Evolutionary conservation across 2,888 invertebrate genomes (phyloP), one percentile per base, ranked within the genome.

Genomic region (Escarpia spicata): DNA sequence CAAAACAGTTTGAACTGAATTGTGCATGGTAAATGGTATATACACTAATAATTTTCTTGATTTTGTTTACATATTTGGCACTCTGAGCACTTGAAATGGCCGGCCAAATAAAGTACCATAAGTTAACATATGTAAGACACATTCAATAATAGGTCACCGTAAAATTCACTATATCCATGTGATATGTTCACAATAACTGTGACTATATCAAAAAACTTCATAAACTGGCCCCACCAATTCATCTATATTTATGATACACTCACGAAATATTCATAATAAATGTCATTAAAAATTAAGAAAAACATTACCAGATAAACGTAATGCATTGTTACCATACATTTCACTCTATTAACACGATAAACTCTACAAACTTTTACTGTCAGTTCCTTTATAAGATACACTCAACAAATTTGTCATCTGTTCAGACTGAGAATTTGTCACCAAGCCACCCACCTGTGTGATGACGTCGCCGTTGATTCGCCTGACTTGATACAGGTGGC

Each of bases 381-480:
- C 19, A 75, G 19, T 75, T 75, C 75, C n/a, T n/a, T 26, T 26
- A 15, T 75, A 15, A 75, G 75, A 75, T 60, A 60, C 15, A 60
- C 75, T 75, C n/a, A 75, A 26, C 75, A 15, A 45, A 12, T n/a
- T 37, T 19, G 43, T n/a, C 90, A 75, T 75, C 91, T 26, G 15
- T 37, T 37, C 9, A 37, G 15, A 15, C 4, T 12, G 92, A 12
- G 44, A 37, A 19, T 6, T 31, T 75, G 1, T 92, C 60, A 10
- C 52, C 89, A 6, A 92, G 19, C 52, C 58, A 60, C 93, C 94
- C 94, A 97, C 98, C 97, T 98, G 98, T 94, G 98, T 98, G 94
- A 98, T 98, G 94, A 98, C 98, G 96, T 98, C 98, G 26, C 98
- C 98, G 95, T 98, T 98, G 52, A 98, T 98, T 12, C 98, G 98